phyloP scores from a whole-genome alignment of 2,113 vertebrate genomes.

The Cromileptes altivelis region DNA sequence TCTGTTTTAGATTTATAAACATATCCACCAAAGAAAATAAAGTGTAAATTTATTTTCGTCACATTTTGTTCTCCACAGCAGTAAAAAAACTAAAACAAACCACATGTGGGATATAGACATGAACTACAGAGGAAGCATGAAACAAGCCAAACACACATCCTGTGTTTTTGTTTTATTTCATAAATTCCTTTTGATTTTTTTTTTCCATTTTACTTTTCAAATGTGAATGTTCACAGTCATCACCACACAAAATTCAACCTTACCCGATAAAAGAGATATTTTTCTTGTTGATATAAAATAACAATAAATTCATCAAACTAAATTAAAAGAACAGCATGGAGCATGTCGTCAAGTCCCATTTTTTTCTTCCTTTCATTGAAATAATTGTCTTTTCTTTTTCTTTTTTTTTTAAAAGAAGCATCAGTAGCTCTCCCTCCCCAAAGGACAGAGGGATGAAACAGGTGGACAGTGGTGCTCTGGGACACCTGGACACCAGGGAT shows the following conservation, averaged over 20 bases:
- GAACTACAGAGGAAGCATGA: conserved; percentile 52
- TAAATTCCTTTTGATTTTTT: conserved; percentile 80
- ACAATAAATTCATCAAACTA: conserved; percentile 81
- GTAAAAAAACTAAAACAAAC: not conserved
- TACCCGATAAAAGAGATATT: conserved; percentile 79
- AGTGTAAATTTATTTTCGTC: conserved; percentile 39
- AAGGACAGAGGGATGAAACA: conserved; percentile 55
- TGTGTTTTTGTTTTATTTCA: conserved; percentile 82
- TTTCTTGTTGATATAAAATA: conserved; percentile 84
- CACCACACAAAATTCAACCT: conserved; percentile 83
- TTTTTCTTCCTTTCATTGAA: conserved; percentile 63
- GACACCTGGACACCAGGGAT: conserved; percentile 57
- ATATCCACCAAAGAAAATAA: conserved; percentile 37
- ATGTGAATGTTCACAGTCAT: conserved; percentile 86
- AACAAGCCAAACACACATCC: conserved; percentile 56
- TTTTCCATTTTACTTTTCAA: conserved; percentile 80
- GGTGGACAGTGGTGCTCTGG: conserved; percentile 58
- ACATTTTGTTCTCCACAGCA: conserved; percentile 27
- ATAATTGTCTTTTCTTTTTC: conserved; percentile 71
- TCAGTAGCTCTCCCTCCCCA: conserved; percentile 42
- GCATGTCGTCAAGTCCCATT: conserved; percentile 74
- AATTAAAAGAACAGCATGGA: conserved; percentile 84
- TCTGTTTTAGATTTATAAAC: conserved; percentile 17
- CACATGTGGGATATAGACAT: not conserved
- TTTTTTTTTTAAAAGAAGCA: conserved; percentile 56